Evolutionary conservation across 2,113 vertebrate species (phyloP).

Genomic region (Murina feae): DNA sequence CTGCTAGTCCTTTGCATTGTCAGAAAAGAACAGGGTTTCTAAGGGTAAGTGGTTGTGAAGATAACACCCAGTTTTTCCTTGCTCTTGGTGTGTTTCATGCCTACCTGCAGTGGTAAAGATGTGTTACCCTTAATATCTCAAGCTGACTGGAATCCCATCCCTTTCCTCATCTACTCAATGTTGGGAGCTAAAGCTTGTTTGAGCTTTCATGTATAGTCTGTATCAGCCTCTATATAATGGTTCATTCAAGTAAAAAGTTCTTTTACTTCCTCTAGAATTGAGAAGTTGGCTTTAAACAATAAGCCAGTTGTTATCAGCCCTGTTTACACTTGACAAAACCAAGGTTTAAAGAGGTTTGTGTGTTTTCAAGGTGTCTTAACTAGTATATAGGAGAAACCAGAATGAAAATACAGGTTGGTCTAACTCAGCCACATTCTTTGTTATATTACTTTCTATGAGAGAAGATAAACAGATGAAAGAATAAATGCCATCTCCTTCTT

Average conservation of each 20-base stretch:
- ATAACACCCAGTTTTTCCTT: background rate
- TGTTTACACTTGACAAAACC: background rate
- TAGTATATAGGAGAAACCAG: background rate
- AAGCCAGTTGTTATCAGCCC: background rate
- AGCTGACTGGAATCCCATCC: background rate
- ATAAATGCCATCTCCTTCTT: background rate
- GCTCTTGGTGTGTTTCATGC: background rate
- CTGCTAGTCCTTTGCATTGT: background rate
- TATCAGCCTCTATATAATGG: background rate
- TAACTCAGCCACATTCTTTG: background rate
- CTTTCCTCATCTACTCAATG: background rate
- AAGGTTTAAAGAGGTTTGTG: background rate
- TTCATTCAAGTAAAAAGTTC: background rate
- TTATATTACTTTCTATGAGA: background rate
- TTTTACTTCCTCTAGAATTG: background rate
- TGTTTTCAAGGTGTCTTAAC: background rate
- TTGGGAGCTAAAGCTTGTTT: background rate
- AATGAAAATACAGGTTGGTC: background rate
- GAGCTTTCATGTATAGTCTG: background rate
- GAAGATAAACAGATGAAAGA: background rate
- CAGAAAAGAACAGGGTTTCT: background rate
- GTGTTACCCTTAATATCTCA: background rate
- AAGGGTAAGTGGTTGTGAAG: constrained; percentile 4
- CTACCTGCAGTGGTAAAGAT: background rate
- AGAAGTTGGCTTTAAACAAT: background rate